Conservation (phyloP, 2,113 vertebrate genomes). For the Eulemur rufifrons region DNA sequence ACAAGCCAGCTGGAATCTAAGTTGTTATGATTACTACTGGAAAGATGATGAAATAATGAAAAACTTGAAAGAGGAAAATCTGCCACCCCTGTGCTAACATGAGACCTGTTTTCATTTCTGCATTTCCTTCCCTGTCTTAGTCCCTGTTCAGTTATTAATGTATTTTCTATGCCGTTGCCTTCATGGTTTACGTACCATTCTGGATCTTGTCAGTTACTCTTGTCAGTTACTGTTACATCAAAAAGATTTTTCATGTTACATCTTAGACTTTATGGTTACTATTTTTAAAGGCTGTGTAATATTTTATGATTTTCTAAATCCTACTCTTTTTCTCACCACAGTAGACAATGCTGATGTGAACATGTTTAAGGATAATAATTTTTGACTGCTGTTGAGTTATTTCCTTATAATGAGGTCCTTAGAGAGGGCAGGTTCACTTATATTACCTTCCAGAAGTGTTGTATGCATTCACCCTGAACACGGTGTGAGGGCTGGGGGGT, state of each 20-base stretch:
- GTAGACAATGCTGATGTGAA: not conserved
- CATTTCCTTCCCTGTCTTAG: not conserved
- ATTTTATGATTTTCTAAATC: conserved; percentile 25
- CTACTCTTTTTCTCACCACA: not conserved
- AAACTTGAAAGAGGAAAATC: not conserved
- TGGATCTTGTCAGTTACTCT: not conserved
- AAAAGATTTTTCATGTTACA: conserved; percentile 10
- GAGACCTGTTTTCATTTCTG: not conserved
- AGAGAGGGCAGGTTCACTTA: not conserved
- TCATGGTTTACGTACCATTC: not conserved
- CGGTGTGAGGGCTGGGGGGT: not conserved
- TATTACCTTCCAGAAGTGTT: not conserved
- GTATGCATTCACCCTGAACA: not conserved
- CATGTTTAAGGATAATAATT: conserved; percentile 11
- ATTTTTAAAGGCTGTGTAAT: conserved; percentile 31
- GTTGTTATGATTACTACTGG: not conserved
- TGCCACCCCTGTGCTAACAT: not conserved
- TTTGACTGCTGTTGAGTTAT: conserved; percentile 12
- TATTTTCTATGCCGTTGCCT: not conserved
- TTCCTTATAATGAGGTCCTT: not conserved
- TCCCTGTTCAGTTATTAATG: not conserved
- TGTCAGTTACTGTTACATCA: not conserved
- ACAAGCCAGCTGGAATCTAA: not conserved
- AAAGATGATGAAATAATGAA: not conserved
- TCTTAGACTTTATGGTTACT: conserved; percentile 24